Evolutionary conservation across 2,888 invertebrate genomes (phyloP).

Genomic region (Drosophila mulleri): DNA sequence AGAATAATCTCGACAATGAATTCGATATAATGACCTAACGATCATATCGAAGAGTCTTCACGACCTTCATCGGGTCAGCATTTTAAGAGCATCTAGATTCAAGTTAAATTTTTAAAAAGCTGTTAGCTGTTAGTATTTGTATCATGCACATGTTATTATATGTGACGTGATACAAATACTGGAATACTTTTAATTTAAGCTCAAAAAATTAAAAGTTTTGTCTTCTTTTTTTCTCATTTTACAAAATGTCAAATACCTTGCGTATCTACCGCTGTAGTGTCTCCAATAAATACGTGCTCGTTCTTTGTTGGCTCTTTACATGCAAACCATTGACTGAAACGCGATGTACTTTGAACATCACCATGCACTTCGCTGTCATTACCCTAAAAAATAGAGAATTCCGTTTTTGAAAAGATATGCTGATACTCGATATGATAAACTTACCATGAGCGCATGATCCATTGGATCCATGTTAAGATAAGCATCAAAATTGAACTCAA

Average conservation of each 20-base stretch:
- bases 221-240: too few relatives aligned
- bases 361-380: conserved; percentile 44
- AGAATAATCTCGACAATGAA: too few relatives aligned
- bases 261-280: conserved; percentile 34
- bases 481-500: conserved; percentile 92
- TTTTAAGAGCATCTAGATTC: too few relatives aligned
- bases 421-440: conserved; percentile 39
- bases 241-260: conserved; percentile 35
- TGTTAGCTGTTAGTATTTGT: too few relatives aligned
- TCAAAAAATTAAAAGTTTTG: too few relatives aligned
- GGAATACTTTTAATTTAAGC: too few relatives aligned
- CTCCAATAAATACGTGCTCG: conserved; percentile 24
- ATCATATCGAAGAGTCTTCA: too few relatives aligned
- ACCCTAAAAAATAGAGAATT: conserved; percentile 31
- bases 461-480: conserved; percentile 93
- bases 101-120: too few relatives aligned
- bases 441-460: conserved; percentile 90
- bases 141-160: too few relatives aligned
- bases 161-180: too few relatives aligned
- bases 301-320: conserved; percentile 52
- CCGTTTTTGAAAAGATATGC: background rate
- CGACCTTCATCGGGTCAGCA: too few relatives aligned
- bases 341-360: conserved; percentile 87
- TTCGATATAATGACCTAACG: too few relatives aligned
- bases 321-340: conserved; percentile 93